A percentile compares a stretch with the other conserved stretches of the same genome.
These are phyloP conservation scores for Rosalia funebris DNA, from an alignment of 2,888 invertebrate genomes.

Conservation along the genomic window DNA sequence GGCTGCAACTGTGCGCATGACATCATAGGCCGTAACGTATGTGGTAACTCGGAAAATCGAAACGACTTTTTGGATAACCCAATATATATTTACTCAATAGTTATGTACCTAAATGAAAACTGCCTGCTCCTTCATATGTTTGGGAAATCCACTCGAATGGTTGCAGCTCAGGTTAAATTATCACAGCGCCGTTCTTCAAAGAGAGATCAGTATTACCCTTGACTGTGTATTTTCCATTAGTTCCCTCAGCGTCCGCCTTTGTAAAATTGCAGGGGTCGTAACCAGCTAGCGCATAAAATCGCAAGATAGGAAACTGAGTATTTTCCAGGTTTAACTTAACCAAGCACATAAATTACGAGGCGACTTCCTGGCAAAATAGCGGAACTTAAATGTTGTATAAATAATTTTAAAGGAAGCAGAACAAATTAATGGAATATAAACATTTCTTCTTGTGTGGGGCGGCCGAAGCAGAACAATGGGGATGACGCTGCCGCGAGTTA, in stretches of 20 bases:
- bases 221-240: slow-evolving; percentile 1
- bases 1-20: too few relatives aligned
- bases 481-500: slow-evolving; percentile 5
- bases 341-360: slow-evolving; percentile 54
- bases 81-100: too few relatives aligned
- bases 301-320: slow-evolving; percentile 50
- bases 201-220: not conserved
- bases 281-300: slow-evolving; percentile 49
- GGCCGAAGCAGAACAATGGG: slow-evolving; percentile 19
- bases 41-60: too few relatives aligned
- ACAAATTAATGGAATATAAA: slow-evolving; percentile 47
- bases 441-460: slow-evolving; percentile 32
- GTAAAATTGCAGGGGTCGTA: slow-evolving; percentile 4
- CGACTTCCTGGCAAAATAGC: slow-evolving; percentile 56
- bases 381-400: slow-evolving; percentile 59
- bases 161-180: too few relatives aligned
- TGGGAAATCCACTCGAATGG: too few relatives aligned
- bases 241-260: slow-evolving; percentile 7
- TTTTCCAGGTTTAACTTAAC: slow-evolving; percentile 52
- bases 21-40: too few relatives aligned
- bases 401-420: slow-evolving; percentile 44
- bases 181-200: not conserved
- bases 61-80: too few relatives aligned
- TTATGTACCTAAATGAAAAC: too few relatives aligned
- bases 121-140: too few relatives aligned